Evolutionary conservation across 2,113 vertebrate genomes (phyloP).

Genomic region (Arizona elegans): DNA sequence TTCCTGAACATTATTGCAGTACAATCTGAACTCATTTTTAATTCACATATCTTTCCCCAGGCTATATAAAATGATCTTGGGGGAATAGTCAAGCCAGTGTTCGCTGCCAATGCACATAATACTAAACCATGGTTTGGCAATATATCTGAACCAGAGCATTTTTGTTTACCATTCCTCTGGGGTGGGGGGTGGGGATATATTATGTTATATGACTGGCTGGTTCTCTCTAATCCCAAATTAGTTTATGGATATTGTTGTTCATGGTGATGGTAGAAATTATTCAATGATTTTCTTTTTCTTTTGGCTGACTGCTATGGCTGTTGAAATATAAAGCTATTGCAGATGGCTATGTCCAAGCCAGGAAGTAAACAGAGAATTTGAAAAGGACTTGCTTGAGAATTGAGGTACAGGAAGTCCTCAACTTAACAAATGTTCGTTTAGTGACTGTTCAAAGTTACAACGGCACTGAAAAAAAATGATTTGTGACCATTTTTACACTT

Average conservation of each 20-base stretch:
- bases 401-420: neutral
- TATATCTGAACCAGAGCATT: neutral
- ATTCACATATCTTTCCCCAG: neutral
- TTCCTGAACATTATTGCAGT: neutral
- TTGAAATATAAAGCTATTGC: neutral
- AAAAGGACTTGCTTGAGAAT: neutral
- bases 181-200: neutral
- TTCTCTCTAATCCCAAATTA: neutral
- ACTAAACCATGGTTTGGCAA: neutral
- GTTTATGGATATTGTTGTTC: neutral
- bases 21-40: neutral
- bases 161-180: neutral
- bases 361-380: neutral
- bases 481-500: neutral
- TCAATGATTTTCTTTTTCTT: neutral
- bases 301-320: neutral
- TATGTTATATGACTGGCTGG: neutral
- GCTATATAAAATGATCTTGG: neutral
- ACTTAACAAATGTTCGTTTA: neutral
- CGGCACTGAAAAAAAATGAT: neutral
- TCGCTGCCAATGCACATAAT: neutral
- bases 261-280: neutral
- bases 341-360: neutral
- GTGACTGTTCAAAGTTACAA: neutral
- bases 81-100: neutral